A percentile compares a stretch with the other conserved stretches of the same genome.
Evolutionary conservation across 30 jellyfish, hydroid and myxozoan genomes (phyloP).

Genomic region (Chrysaora quinquecirrha): DNA sequence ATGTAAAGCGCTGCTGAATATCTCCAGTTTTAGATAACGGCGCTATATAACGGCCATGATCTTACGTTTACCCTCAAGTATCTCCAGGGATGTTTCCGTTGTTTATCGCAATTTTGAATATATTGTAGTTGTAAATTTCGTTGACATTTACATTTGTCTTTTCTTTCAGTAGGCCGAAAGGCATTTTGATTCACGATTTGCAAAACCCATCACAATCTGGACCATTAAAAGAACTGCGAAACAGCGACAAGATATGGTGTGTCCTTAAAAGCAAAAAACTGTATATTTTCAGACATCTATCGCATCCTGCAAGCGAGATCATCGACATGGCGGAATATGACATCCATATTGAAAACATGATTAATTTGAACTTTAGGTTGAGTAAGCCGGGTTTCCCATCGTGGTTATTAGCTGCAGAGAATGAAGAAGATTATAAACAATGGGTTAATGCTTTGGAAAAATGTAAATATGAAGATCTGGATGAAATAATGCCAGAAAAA

Average conservation of each 20-base stretch:
- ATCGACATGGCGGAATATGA: constrained; percentile 76
- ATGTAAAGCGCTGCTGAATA: no score
- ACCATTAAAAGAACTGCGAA: constrained; percentile 70
- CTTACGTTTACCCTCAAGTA: no score
- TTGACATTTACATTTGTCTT: no score
- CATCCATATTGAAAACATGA: constrained; percentile 34
- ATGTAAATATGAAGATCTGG: constrained; percentile 68
- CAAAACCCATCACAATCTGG: constrained; percentile 75
- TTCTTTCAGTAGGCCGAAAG: no score
- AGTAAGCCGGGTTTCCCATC: constrained; percentile 73
- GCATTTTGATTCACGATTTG: no score
- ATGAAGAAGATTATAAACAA: constrained; percentile 60
- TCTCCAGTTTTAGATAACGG: no score
- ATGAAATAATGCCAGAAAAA: constrained; percentile 26
- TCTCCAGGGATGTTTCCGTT: no score
- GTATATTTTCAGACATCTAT: constrained; percentile 73
- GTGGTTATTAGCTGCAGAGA: constrained; percentile 75
- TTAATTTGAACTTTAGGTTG: constrained; percentile 45
- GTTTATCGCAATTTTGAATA: no score
- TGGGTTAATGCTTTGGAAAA: constrained; percentile 81
- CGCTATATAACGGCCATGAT: no score
- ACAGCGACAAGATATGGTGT: constrained; percentile 76
- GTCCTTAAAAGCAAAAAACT: constrained; percentile 66
- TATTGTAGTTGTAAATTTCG: no score
- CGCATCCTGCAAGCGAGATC: constrained; percentile 66